Percentiles rank a stretch among this genome's conserved stretches.
phyloP scores from a whole-genome alignment of 2,113 vertebrate genomes.

The Megaleporinus macrocephalus region DNA sequence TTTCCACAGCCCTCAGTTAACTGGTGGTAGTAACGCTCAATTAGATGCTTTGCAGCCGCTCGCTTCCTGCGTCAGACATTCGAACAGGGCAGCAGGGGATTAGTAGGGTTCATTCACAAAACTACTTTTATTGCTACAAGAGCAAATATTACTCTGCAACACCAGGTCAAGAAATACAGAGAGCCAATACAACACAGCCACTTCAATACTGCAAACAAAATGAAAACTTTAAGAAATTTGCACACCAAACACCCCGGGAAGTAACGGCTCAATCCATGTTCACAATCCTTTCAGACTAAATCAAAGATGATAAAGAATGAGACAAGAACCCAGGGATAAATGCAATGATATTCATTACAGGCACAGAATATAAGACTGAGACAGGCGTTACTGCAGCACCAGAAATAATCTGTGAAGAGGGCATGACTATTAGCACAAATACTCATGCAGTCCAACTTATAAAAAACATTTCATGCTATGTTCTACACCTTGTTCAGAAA shows the following conservation, averaged over 20 bases:
- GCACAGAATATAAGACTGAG: not conserved
- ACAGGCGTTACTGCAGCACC: not conserved
- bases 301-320: not conserved
- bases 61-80: slow-evolving; percentile 94
- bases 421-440: not conserved
- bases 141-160: not conserved
- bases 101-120: slow-evolving; percentile 70
- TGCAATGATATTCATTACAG: not conserved
- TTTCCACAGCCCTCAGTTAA: slow-evolving; percentile 99
- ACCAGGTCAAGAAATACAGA: not conserved
- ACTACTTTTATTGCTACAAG: not conserved
- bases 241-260: not conserved
- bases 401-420: not conserved
- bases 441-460: slow-evolving; percentile 27
- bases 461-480: slow-evolving; percentile 8
- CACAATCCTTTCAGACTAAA: not conserved
- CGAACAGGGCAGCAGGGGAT: slow-evolving; percentile 79
- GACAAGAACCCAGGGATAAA: not conserved
- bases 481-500: not conserved
- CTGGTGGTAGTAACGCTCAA: slow-evolving; percentile 99
- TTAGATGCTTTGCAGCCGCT: slow-evolving; percentile 99
- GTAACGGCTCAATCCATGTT: not conserved
- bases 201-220: not conserved
- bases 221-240: not conserved
- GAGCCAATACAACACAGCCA: slow-evolving; percentile 2